These are phyloP conservation scores for Ceratosolen fusciceps DNA, from an alignment of 1,140 invertebrate species.

Conservation along the genomic window DNA sequence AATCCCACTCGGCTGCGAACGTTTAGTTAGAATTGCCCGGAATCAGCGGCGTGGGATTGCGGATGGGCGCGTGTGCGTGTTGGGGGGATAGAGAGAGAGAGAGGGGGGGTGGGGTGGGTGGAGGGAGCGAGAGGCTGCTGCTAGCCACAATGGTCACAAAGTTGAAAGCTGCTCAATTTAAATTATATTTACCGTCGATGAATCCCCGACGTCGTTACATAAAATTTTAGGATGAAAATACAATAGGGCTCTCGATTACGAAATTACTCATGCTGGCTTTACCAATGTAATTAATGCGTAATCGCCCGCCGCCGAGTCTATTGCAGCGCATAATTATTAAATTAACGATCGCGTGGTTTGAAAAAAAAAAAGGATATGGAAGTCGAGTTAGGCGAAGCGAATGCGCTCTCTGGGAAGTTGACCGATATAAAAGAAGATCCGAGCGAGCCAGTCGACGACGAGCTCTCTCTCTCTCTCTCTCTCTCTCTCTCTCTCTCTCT, in stretches of 20 bases:
- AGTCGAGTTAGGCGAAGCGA: not conserved
- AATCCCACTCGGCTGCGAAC: not conserved
- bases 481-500: too few relatives aligned
- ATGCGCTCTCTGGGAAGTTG: not conserved
- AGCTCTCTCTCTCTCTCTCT: too few relatives aligned
- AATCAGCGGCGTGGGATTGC: too few relatives aligned
- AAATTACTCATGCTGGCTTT: not conserved
- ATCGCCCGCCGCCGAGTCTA: not conserved
- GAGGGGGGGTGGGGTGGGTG: too few relatives aligned
- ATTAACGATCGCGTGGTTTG: not conserved
- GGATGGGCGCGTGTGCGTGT: too few relatives aligned
- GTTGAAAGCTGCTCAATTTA: not conserved
- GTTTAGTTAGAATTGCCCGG: not conserved
- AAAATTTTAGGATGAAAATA: not conserved
- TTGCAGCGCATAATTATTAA: not conserved
- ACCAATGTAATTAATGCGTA: not conserved
- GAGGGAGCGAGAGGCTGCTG: too few relatives aligned
- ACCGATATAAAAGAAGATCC: constrained; percentile 10
- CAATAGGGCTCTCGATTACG: not conserved
- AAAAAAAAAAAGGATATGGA: not conserved
- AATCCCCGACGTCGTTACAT: not conserved
- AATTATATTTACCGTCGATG: not conserved
- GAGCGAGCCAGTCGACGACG: not conserved
- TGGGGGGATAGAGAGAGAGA: too few relatives aligned
- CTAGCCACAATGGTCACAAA: not conserved